Base-by-base conservation (phyloP, 2,113 vertebrate species). In the Phasianus colchicus region DNA sequence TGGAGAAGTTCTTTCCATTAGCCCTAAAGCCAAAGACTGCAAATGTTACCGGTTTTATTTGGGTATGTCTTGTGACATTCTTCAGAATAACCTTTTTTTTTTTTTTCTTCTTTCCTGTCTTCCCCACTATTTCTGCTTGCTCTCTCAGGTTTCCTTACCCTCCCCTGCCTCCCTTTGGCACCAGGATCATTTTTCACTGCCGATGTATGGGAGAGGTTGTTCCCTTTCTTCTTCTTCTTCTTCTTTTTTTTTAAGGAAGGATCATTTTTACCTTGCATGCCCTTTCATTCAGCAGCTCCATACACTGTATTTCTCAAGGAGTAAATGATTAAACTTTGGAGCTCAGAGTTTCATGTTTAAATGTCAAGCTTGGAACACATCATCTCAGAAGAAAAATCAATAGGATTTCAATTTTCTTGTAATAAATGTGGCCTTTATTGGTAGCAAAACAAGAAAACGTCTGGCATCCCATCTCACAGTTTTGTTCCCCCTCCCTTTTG, bases 381-480 rank as follows among this genome's bases (percentile, higher is more conserved):
- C 30, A 7, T 66, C 85, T 96, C 83, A 91, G 80, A 92, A 95
- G 61, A 96, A 90, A 94, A 94, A 94, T 97, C 92, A 13, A 97
- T 89, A 92, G 64, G 34, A 50, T 95, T 98, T 97, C 84, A 93
- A 96, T 98, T 97, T 96, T 88, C 74, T 95, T 90, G 94, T 94
- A 78, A 87, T 94, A 97, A 96, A 96, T 95, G 92, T 19, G 57
- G 80, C 47, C 85, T 97, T 92, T 94, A 88, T 70, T 92, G 55
- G 65, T 78, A 97, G 55, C 86, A 97, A 95, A 96, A 87, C 82
- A 95, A 96, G 90, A 95, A 89, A 88, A 48, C 1, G 1, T 73
- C 75, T 89, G 89, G 58, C 38, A 87, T 86, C 40, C 79, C 64
- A 45, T 81, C 71, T 95, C 69, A 52, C 19, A 76, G 82, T 50